These are phyloP conservation scores for Capromys pilorides DNA, from an alignment of 2,797 vertebrate genomes.

Conservation along the genomic window DNA sequence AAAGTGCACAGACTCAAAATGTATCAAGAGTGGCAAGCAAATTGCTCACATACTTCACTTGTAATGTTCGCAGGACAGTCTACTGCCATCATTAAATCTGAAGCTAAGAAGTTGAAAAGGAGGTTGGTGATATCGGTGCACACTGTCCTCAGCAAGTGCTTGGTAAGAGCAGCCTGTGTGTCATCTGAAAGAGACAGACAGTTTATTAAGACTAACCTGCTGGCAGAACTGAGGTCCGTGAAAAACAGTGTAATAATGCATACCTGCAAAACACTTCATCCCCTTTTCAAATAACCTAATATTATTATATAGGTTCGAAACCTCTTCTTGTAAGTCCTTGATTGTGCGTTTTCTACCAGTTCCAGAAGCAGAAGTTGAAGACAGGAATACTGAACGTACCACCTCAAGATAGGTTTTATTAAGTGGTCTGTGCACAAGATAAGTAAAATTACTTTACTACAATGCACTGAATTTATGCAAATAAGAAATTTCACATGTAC, in stretches of 20 bases:
- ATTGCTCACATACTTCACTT: constrained; percentile 87
- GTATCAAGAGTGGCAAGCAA: not conserved
- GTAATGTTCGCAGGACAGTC: constrained; percentile 91
- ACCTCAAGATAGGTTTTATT: constrained; percentile 94
- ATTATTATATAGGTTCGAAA: constrained; percentile 94
- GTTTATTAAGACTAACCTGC: constrained; percentile 28
- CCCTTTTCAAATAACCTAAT: constrained; percentile 96
- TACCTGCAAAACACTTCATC: constrained; percentile 93
- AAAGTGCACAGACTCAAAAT: constrained; percentile 35
- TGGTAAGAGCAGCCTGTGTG: constrained; percentile 91
- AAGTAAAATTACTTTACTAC: constrained; percentile 53
- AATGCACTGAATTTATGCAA: not conserved
- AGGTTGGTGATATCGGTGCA: constrained; percentile 95
- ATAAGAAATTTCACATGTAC: not conserved
- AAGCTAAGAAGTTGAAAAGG: constrained; percentile 94
- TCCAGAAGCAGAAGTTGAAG: constrained; percentile 90
- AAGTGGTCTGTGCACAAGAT: constrained; percentile 88
- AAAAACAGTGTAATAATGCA: constrained; percentile 4
- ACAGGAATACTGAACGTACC: constrained; percentile 91
- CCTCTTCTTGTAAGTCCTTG: constrained; percentile 97
- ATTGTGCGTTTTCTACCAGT: constrained; percentile 92
- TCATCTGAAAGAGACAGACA: constrained; percentile 91
- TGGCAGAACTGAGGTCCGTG: not conserved
- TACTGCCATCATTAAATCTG: constrained; percentile 93
- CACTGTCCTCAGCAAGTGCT: constrained; percentile 93